A percentile compares a stretch with the other conserved stretches of the same genome.
These are phyloP conservation scores for Anthophora plumipes DNA, from an alignment of 2,888 invertebrate species.

Conservation along the genomic window DNA sequence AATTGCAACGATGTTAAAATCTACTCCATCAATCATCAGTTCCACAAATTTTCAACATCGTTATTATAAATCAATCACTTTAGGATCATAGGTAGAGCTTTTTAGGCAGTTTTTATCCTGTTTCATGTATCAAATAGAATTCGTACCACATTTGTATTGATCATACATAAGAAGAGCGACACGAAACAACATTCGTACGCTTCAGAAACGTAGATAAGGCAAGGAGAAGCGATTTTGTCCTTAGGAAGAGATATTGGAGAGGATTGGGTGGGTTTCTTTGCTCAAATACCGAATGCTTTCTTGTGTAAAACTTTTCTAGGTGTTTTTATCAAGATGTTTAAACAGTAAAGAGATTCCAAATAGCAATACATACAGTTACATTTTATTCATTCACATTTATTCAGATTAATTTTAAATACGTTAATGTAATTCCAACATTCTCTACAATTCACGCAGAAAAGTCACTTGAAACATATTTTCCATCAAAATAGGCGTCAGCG, in stretches of 20 bases:
- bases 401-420: not conserved
- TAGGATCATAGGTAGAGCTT: not conserved
- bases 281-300: not conserved
- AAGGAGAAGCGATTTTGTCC: not conserved
- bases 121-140: not conserved
- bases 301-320: not conserved
- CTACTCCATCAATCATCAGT: too few species aligned
- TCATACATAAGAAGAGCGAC: not conserved
- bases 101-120: not conserved
- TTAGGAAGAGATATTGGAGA: not conserved
- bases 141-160: not conserved
- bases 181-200: not conserved
- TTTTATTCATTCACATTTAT: not conserved
- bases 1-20: not conserved
- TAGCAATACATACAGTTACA: not conserved
- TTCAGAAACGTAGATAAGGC: not conserved
- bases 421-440: not conserved
- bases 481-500: slow-evolving; percentile 73
- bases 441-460: not conserved
- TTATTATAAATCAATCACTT: not conserved
- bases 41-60: not conserved
- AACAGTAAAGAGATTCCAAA: not conserved
- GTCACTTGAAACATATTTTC: not conserved
- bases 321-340: not conserved
- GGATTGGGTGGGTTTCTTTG: not conserved